Evolutionary conservation across 2,797 vertebrate species (phyloP).

Genomic region (Acanthurus tractus): DNA sequence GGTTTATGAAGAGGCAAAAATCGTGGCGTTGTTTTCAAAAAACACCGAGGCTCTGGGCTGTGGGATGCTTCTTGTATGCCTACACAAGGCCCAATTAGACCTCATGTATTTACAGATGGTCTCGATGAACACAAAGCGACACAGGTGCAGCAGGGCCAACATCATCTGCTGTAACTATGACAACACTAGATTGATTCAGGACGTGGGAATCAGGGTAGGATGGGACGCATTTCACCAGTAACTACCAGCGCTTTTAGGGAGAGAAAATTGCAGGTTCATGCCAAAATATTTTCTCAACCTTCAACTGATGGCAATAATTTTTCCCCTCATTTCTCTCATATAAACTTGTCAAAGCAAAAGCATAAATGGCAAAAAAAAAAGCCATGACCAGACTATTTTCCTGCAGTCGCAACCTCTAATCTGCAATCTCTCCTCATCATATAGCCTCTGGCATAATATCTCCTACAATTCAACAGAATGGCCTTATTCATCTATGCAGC

Average conservation of each 20-base stretch:
- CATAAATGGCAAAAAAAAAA: neutral
- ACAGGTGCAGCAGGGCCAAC: constrained; percentile 86
- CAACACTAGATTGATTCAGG: constrained; percentile 87
- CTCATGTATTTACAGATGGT: constrained; percentile 74
- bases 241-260: constrained; percentile 17
- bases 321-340: neutral
- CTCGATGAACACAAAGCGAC: constrained; percentile 79
- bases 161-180: constrained; percentile 87
- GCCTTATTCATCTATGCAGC: constrained; percentile 86
- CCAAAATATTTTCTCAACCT: constrained; percentile 29
- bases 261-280: constrained; percentile 13
- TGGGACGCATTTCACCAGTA: constrained; percentile 70
- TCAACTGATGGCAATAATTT: constrained; percentile 11
- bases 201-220: constrained; percentile 84
- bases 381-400: constrained; percentile 25
- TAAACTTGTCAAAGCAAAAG: neutral
- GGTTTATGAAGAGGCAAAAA: constrained; percentile 69
- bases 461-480: constrained; percentile 80
- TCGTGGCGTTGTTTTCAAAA: constrained; percentile 46
- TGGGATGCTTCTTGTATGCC: constrained; percentile 38
- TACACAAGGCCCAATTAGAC: constrained; percentile 68
- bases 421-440: constrained; percentile 66
- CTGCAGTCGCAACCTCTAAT: constrained; percentile 57
- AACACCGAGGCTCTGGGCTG: constrained; percentile 19
- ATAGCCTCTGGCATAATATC: constrained; percentile 75